Percentiles rank a stretch among this genome's conserved stretches.
phyloP scores from a whole-genome alignment of 2,888 invertebrate species.

The Heliconius aoede region DNA sequence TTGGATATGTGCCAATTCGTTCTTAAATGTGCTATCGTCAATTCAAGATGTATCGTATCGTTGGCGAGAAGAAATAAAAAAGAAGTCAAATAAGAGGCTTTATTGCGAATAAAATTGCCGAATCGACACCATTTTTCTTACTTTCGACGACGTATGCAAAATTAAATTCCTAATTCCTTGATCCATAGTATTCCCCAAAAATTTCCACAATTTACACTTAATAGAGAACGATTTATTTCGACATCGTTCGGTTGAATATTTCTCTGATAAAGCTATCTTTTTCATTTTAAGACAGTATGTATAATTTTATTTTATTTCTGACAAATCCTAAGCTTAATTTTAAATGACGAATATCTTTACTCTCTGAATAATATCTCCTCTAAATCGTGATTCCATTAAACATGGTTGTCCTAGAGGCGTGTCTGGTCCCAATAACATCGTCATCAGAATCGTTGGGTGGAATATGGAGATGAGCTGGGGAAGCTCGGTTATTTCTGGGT shows the following conservation, averaged over 20 bases:
- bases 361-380: conserved; percentile 35
- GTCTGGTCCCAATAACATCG: conserved; percentile 36
- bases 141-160: conserved; percentile 34
- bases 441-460: conserved; percentile 35
- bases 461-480: conserved; percentile 41
- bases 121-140: conserved; percentile 34
- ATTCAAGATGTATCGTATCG: conserved; percentile 44
- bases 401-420: conserved; percentile 31
- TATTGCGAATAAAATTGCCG: conserved; percentile 31
- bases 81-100: conserved; percentile 32
- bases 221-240: conserved; percentile 34
- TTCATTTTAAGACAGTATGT: conserved; percentile 39
- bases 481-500: conserved; percentile 37
- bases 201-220: conserved; percentile 31
- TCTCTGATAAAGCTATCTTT: conserved; percentile 32
- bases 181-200: conserved; percentile 1
- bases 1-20: conserved; percentile 43
- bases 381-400: conserved; percentile 30
- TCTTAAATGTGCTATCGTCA: conserved; percentile 42
- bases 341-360: conserved; percentile 25
- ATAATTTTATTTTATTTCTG: conserved; percentile 37
- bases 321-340: conserved; percentile 34
- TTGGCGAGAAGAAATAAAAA: conserved; percentile 35
- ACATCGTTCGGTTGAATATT: conserved; percentile 34
- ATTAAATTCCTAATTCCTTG: conserved; percentile 29